A percentile compares a stretch with the other conserved stretches of the same genome.
phyloP scores from a whole-genome alignment of 2,113 vertebrate genomes.

The Alaudala cheleensis region DNA sequence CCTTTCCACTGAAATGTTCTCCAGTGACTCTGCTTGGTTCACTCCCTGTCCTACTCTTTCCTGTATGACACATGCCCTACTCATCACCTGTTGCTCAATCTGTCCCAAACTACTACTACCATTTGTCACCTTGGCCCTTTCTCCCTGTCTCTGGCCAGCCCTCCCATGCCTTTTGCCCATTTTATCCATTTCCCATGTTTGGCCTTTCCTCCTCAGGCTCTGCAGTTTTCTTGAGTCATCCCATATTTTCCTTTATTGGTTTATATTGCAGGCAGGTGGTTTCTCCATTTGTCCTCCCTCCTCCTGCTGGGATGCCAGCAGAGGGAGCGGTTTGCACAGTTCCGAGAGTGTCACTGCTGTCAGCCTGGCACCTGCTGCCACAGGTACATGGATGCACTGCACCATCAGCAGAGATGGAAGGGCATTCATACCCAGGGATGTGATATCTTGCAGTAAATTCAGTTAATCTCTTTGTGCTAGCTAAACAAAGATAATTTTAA shows the following conservation, averaged over 20 bases:
- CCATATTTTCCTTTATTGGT: neutral
- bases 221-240: neutral
- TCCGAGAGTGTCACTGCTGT: rapidly evolving
- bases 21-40: neutral
- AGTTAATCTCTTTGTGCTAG: neutral
- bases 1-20: neutral
- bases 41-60: neutral
- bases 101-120: neutral
- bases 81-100: neutral
- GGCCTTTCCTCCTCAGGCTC: neutral
- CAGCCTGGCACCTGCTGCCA: rapidly evolving
- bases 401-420: neutral
- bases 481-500: neutral
- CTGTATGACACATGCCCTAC: neutral
- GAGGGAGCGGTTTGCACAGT: neutral
- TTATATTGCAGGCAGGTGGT: neutral
- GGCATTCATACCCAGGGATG: neutral
- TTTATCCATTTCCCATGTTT: neutral
- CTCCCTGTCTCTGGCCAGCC: neutral
- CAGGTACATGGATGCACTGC: rapidly evolving
- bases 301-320: neutral
- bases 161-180: neutral
- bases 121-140: neutral
- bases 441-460: neutral
- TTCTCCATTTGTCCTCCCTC: neutral